These are phyloP conservation scores for Pterobdella sp. DNA, from an alignment of 2,888 invertebrate genomes.

Conservation along the genomic window DNA sequence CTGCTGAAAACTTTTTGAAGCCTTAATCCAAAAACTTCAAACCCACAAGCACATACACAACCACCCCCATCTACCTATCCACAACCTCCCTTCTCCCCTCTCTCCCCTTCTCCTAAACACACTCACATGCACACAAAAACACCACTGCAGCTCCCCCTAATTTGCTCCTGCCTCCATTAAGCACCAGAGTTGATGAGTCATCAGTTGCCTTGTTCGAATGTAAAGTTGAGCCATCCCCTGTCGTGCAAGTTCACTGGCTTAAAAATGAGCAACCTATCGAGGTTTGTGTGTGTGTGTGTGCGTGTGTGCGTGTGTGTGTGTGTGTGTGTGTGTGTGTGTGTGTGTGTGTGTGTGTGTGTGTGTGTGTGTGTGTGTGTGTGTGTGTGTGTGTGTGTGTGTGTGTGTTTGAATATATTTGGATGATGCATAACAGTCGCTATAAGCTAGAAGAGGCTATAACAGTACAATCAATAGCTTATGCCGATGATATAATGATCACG, in stretches of 20 bases:
- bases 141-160: conserved; percentile 57
- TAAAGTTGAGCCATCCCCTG: conserved; percentile 53
- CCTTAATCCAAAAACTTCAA: too few relatives aligned
- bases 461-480: too few relatives aligned
- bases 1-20: too few relatives aligned
- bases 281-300: conserved; percentile 29
- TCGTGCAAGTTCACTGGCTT: conserved; percentile 63
- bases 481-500: too few relatives aligned
- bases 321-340: conserved; percentile 23
- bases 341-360: conserved; percentile 26
- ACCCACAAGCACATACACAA: too few relatives aligned
- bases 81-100: neutral
- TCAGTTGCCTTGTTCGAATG: conserved; percentile 62
- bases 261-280: conserved; percentile 59
- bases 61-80: neutral
- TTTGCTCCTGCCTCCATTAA: conserved; percentile 58
- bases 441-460: too few relatives aligned
- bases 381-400: conserved; percentile 24
- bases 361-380: conserved; percentile 26
- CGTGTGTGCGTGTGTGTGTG: conserved; percentile 22
- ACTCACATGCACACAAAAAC: neutral
- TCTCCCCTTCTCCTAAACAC: neutral
- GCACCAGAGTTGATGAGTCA: conserved; percentile 61
- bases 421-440: too few relatives aligned
- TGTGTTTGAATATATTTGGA: conserved; percentile 8